These are phyloP conservation scores for Epinotia demarniana DNA, from an alignment of 2,888 invertebrate genomes.

Conservation along the genomic window DNA sequence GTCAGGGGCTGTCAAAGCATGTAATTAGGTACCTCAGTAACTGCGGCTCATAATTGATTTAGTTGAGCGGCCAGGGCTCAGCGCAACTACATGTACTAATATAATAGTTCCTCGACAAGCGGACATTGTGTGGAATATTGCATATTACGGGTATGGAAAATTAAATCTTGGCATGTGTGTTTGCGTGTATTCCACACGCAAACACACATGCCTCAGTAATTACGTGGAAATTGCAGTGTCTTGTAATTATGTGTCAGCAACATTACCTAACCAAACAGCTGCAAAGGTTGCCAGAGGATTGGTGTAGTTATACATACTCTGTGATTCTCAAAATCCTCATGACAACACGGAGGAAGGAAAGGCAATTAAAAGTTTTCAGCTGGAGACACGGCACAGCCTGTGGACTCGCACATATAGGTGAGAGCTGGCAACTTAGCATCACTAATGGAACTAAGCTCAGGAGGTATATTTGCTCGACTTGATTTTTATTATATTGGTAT, in stretches of 20 bases:
- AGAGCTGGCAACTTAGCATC: constrained; percentile 5
- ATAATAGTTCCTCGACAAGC: constrained; percentile 1
- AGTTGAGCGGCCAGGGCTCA: constrained; percentile 54
- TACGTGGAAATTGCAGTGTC: neutral
- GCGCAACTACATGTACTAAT: constrained; percentile 43
- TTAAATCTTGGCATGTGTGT: neutral
- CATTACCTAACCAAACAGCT: neutral
- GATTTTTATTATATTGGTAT: neutral
- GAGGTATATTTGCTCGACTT: neutral
- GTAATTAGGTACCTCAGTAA: constrained; percentile 61
- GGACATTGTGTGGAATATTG: constrained; percentile 13
- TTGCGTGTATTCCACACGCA: too few species aligned
- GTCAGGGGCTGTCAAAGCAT: constrained; percentile 63
- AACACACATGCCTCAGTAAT: neutral
- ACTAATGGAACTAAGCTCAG: neutral
- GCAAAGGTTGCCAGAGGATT: neutral
- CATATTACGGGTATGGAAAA: neutral
- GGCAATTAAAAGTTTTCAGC: constrained; percentile 56
- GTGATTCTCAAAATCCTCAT: neutral
- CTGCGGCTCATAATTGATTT: constrained; percentile 65
- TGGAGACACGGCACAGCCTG: constrained; percentile 39
- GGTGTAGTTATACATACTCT: neutral
- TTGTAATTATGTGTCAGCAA: neutral
- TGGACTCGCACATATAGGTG: constrained; percentile 39
- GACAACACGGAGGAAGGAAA: constrained; percentile 44